These are phyloP conservation scores for Thalassaphorura encarpata DNA, from an alignment of 1,140 invertebrate genomes.

Conservation along the genomic window DNA sequence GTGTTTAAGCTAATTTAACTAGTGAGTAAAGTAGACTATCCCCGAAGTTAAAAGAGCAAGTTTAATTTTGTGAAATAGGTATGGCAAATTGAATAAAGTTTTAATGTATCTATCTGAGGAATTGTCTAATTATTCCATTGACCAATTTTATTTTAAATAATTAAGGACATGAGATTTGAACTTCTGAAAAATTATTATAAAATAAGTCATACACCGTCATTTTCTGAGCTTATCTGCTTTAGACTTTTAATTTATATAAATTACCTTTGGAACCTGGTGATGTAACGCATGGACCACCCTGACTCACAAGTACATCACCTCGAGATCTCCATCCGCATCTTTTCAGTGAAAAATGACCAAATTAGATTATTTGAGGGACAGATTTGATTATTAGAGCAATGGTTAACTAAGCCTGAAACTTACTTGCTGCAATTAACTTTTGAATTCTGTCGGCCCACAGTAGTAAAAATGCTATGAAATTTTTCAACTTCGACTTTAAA, in stretches of 20 bases:
- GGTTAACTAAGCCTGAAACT: slow-evolving; percentile 3
- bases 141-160: too few relatives aligned
- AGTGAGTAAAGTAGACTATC: too few relatives aligned
- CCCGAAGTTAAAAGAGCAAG: too few relatives aligned
- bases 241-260: slow-evolving; percentile 43
- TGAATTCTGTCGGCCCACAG: slow-evolving; percentile 31
- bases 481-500: slow-evolving; percentile 41
- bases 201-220: too few relatives aligned
- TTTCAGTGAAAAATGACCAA: neutral
- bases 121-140: too few relatives aligned
- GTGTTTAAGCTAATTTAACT: too few relatives aligned
- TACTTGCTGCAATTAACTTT: slow-evolving; percentile 37
- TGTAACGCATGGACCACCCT: slow-evolving; percentile 36
- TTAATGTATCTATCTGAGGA: too few relatives aligned
- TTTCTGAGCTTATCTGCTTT: too few relatives aligned
- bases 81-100: too few relatives aligned
- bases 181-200: too few relatives aligned
- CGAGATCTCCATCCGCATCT: slow-evolving; percentile 41
- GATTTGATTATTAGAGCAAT: neutral
- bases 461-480: slow-evolving; percentile 37
- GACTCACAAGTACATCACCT: slow-evolving; percentile 40
- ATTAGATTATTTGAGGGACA: neutral
- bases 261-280: slow-evolving; percentile 44
- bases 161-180: too few relatives aligned
- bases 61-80: too few relatives aligned